These are phyloP conservation scores for Hippocampus comes DNA, from an alignment of 2,113 vertebrate species.

Conservation along the genomic window DNA sequence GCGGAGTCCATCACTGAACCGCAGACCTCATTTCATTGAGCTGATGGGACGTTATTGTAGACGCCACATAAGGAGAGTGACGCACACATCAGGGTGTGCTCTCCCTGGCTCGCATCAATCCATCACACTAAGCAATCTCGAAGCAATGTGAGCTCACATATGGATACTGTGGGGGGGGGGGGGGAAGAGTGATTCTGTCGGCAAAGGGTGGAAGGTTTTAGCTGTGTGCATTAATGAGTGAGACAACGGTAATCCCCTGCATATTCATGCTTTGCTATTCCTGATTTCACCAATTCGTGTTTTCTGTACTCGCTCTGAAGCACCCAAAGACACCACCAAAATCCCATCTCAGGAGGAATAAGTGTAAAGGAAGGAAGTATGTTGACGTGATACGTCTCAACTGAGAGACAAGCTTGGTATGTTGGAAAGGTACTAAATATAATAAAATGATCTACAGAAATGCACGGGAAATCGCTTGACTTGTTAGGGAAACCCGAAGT, in stretches of 20 bases:
- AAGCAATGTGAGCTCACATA: slow-evolving; percentile 50
- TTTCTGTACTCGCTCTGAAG: too few species aligned
- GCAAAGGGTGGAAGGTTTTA: background rate
- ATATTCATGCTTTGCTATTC: too few species aligned
- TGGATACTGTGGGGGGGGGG: slow-evolving; percentile 10
- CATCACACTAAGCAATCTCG: slow-evolving; percentile 37
- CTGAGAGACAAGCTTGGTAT: too few species aligned
- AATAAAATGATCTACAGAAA: too few species aligned
- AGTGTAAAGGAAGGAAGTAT: too few species aligned
- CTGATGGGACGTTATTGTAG: slow-evolving; percentile 26
- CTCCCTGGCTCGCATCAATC: slow-evolving; percentile 33
- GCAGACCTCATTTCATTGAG: background rate
- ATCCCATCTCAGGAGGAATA: too few species aligned
- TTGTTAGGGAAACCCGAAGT: too few species aligned
- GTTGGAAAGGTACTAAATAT: too few species aligned
- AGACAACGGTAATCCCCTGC: background rate
- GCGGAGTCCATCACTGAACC: background rate
- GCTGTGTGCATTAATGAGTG: background rate
- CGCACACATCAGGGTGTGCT: slow-evolving; percentile 34
- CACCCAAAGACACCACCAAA: too few species aligned
- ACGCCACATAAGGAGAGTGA: slow-evolving; percentile 30
- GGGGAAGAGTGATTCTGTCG: background rate
- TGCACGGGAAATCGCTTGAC: too few species aligned
- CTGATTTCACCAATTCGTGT: too few species aligned
- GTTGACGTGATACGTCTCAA: too few species aligned